Evolutionary conservation across 2,797 vertebrate genomes (phyloP), one percentile per base, ranked within the genome.

Genomic region (Huso huso): DNA sequence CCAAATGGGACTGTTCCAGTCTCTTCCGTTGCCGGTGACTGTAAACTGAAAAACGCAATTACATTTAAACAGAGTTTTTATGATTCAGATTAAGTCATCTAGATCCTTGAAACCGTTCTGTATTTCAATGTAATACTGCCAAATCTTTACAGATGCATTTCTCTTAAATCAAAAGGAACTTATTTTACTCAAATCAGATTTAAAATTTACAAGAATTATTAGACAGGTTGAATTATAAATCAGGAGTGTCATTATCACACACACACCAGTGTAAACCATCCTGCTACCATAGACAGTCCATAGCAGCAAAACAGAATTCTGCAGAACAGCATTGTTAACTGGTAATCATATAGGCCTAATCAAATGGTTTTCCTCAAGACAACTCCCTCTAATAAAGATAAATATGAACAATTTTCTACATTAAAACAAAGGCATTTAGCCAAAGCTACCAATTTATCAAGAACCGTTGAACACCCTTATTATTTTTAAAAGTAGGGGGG

Each of bases 401-500:
- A 84, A 81, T 77, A 81, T 81, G 48, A 66, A 70, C 82, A 81
- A 80, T 75, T 82, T 73, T 74, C 66, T 74, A 84, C 80, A 78
- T 80, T 79, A 64, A 76, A 60, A 51, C 72, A 79, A 72, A 74
- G 70, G 72, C 76, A 71, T 65, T 70, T 78, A 65, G 59, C 18
- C 66, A 74, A 75, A 70, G 66, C 74, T 18, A 58, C 69, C 77
- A 83, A 81, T 76, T 73, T 72, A 74, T 69, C 7, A 53, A 66
- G 74, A 77, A 84, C 73, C 83, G 76, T 86, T 84, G 79, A 70
- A 77, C 68, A 76, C 62, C 71, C 69, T 83, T 75, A 73, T 69
- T 61, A 18, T 53, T 79, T 77, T 74, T 72, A 48, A 48, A 48
- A 48, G 75, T 82, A 76, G 49, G 75, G 75, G 75, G 68, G 84